Conservation (phyloP, 2,797 vertebrate genomes). For the Vespertilio murinus region DNA sequence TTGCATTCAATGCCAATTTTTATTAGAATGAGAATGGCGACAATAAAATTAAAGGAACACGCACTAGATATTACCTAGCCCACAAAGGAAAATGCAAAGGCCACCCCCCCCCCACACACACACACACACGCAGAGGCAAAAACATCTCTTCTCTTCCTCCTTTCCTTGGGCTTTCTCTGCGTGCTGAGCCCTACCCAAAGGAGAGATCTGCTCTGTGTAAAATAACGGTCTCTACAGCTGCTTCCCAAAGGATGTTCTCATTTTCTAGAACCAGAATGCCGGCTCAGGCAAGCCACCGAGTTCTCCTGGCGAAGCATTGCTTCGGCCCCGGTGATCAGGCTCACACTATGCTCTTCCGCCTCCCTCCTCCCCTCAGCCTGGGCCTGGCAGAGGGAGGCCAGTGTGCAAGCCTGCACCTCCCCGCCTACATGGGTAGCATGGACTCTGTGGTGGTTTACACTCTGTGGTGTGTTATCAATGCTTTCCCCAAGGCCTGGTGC, state of each 20-base stretch:
- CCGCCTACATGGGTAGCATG: not conserved
- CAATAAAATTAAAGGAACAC: slow-evolving; percentile 21
- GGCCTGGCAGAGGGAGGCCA: not conserved
- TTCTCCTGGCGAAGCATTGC: not conserved
- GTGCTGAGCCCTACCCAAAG: not conserved
- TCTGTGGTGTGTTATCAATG: slow-evolving; percentile 64
- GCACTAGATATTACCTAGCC: not conserved
- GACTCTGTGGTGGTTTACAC: slow-evolving; percentile 31
- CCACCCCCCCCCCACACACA: not conserved
- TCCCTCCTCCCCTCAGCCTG: not conserved
- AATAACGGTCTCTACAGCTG: slow-evolving; percentile 14
- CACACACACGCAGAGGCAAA: not conserved
- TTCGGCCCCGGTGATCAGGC: not conserved
- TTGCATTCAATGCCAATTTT: slow-evolving; percentile 6
- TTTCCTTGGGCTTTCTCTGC: not conserved
- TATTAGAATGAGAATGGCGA: not conserved
- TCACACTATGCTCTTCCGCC: not conserved
- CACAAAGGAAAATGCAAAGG: not conserved
- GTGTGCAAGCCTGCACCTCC: not conserved
- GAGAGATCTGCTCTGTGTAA: not conserved
- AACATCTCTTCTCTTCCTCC: not conserved
- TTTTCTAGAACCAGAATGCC: not conserved
- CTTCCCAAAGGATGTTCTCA: slow-evolving; percentile 34
- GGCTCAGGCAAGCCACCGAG: slow-evolving; percentile 20
- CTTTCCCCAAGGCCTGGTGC: slow-evolving; percentile 78